A percentile compares a stretch with the other conserved stretches of the same genome.
Conservation (phyloP, 2,888 invertebrate genomes). For the Salpingus planirostris region DNA sequence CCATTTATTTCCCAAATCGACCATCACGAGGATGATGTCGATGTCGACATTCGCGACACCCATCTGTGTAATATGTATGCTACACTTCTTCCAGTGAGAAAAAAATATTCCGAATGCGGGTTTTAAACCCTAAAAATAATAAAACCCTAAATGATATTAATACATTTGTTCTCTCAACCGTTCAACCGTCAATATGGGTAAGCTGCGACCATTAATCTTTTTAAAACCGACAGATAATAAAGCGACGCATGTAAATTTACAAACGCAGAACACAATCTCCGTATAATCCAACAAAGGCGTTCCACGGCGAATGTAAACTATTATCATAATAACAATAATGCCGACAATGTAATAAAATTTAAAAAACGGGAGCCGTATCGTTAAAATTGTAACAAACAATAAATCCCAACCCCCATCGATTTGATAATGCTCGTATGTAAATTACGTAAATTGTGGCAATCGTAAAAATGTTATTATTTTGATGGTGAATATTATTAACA, state of each 20-base stretch:
- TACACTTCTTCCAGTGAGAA: slow-evolving; percentile 1
- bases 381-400: slow-evolving; percentile 29
- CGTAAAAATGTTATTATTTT: slow-evolving; percentile 35
- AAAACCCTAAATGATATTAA: slow-evolving; percentile 24
- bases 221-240: slow-evolving; percentile 36
- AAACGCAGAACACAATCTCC: slow-evolving; percentile 34
- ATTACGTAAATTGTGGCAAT: slow-evolving; percentile 34
- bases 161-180: slow-evolving; percentile 26
- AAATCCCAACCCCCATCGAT: slow-evolving; percentile 26
- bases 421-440: too few relatives aligned
- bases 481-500: too few relatives aligned
- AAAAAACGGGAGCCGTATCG: slow-evolving; percentile 24
- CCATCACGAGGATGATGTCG: slow-evolving; percentile 6
- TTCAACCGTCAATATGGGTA: slow-evolving; percentile 22
- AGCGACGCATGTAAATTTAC: slow-evolving; percentile 33
- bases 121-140: slow-evolving; percentile 16
- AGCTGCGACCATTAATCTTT: slow-evolving; percentile 22
- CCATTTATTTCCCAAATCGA: slow-evolving; percentile 25
- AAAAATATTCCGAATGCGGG: slow-evolving; percentile 4
- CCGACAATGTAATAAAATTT: too few relatives aligned
- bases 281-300: slow-evolving; percentile 35
- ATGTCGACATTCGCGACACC: too few relatives aligned
- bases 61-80: too few relatives aligned
- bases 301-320: too few relatives aligned
- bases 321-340: too few relatives aligned